Evolutionary conservation across 1,140 invertebrate species (phyloP).

Genomic region (Amyelois transitella): DNA sequence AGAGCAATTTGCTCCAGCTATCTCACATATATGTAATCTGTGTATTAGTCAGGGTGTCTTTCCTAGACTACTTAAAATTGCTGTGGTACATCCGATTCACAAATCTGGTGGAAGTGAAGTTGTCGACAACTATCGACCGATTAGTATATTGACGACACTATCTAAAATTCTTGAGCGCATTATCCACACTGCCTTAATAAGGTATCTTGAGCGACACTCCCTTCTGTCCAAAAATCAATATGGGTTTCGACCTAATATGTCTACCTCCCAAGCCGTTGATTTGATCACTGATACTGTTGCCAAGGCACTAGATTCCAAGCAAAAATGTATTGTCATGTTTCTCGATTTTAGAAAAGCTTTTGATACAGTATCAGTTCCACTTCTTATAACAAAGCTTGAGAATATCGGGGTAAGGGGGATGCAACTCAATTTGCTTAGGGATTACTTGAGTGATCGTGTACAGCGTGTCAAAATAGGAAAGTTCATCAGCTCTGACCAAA

Average conservation of each 20-base stretch:
- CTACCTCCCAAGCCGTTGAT: constrained; percentile 38
- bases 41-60: constrained; percentile 18
- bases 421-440: constrained; percentile 3
- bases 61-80: constrained; percentile 16
- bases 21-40: constrained; percentile 18
- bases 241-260: constrained; percentile 35
- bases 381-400: constrained; percentile 10
- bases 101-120: constrained; percentile 8
- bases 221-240: constrained; percentile 27
- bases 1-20: constrained; percentile 11
- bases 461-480: constrained; percentile 9
- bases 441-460: constrained; percentile 8
- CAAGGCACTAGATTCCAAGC: too few species aligned
- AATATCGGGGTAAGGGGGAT: constrained; percentile 13
- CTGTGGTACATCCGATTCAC: constrained; percentile 8
- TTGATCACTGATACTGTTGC: constrained; percentile 10
- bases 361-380: background rate
- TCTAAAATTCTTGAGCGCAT: constrained; percentile 14
- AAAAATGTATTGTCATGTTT: constrained; percentile 13
- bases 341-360: constrained; percentile 2
- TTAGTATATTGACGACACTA: constrained; percentile 1
- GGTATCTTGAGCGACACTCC: constrained; percentile 10
- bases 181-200: constrained; percentile 12
- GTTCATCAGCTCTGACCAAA: constrained; percentile 2
- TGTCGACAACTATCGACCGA: constrained; percentile 11